Conservation (phyloP, 1,140 invertebrate genomes). For the Heliconius melpomene region DNA sequence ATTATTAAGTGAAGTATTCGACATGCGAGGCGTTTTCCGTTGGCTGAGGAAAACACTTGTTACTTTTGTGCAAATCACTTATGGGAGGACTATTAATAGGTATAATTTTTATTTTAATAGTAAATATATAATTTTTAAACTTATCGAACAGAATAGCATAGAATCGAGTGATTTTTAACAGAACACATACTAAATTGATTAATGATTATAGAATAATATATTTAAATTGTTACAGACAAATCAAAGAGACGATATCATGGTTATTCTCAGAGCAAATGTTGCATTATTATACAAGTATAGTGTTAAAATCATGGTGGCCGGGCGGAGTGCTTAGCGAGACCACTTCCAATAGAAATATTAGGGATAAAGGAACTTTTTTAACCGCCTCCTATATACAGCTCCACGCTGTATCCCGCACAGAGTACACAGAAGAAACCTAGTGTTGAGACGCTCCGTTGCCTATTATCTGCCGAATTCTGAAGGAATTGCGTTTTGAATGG, state of each 20-base stretch:
- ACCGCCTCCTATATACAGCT: too few relatives aligned
- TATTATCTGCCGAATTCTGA: too few relatives aligned
- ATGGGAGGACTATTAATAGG: slow-evolving; percentile 94
- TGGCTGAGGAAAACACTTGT: slow-evolving; percentile 93
- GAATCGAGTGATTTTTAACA: background rate
- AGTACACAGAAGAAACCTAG: too few relatives aligned
- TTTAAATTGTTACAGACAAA: slow-evolving; percentile 84
- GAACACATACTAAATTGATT: background rate
- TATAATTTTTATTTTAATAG: slow-evolving; percentile 49
- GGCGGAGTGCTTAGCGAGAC: slow-evolving; percentile 85
- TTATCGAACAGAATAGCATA: too few relatives aligned
- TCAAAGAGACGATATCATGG: slow-evolving; percentile 92
- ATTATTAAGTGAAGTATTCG: slow-evolving; percentile 93
- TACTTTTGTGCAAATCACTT: slow-evolving; percentile 95
- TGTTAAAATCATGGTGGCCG: slow-evolving; percentile 94
- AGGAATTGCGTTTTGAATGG: too few relatives aligned
- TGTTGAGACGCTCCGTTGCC: too few relatives aligned
- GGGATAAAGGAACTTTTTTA: slow-evolving; percentile 83
- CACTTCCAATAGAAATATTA: slow-evolving; percentile 83
- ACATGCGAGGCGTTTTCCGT: slow-evolving; percentile 92
- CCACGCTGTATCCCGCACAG: too few relatives aligned
- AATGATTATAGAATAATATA: background rate
- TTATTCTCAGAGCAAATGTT: slow-evolving; percentile 94
- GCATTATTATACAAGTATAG: slow-evolving; percentile 91
- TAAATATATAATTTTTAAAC: too few relatives aligned